Evolutionary conservation across 1,140 invertebrate genomes (phyloP), one percentile per base, ranked within the genome.

Genomic region (Drosophila varians): DNA sequence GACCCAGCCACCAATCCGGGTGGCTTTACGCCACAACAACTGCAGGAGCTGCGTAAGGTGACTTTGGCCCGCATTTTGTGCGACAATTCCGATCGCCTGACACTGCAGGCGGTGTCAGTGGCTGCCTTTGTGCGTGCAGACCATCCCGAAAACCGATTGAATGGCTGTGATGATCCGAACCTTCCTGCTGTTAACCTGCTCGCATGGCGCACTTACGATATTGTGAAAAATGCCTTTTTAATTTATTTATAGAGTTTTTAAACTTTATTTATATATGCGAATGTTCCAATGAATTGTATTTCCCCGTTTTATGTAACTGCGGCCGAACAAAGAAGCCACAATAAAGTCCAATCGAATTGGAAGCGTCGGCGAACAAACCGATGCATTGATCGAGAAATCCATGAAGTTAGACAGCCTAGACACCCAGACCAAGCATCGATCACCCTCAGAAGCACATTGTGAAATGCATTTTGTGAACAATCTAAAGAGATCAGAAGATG

Each of bases 21-120:
- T 56, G 93, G 94, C 6, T 97, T 97, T 79, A 95, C 92, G 8
- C 74, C 74, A 1, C 79, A 90, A 40, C 96, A 97, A 92, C 79
- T 97, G 51, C 78, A 92, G 42, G 94, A 96, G 91, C 93, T 97
- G 28, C 93, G 94, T 48, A 96, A 96, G 75, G 93, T 95, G 1
- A 86, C 49, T 1, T 47, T 86, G 36, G 73, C 66, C 8, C 80
- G 80, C 11, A 42, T 97, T 6, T 93, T 97, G 31, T 97, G 96
- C 78, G 95, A 97, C 77, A 97, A 97, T 90, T 93, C 93, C 2
- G 95, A 97, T 82, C 92, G 94, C 21, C 93, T 93, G 40, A 92
- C 93, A 12, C 69, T 94, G 0, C 61, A 77, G 14, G 47, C 45
- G 6, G 92, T 93, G 72, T 90, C 93, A 12, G 89, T 91, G 2